Evolutionary conservation across 2,888 invertebrate genomes (phyloP), one percentile per base, ranked within the genome.

Genomic region (Mesorhabditis sp.): DNA sequence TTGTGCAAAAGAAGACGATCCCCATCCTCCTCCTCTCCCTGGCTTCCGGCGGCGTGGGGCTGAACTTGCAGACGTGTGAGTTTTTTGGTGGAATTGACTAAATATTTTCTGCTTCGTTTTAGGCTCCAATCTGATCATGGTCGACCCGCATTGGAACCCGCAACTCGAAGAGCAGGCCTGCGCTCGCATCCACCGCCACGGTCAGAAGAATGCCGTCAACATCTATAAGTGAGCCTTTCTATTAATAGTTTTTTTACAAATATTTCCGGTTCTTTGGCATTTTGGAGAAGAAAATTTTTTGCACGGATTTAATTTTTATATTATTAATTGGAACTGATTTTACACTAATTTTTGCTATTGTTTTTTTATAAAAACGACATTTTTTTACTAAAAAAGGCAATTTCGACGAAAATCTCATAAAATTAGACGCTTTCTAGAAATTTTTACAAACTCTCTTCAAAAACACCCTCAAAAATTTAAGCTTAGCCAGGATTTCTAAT

Each of bases 121-220:
- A 4, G 95, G 91, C 0, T 95, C 93, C 88, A 93, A 96, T 86
- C 89, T 97, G 65, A 89, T 95, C 45, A 88, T 97, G 45, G 87
- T 94, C 42, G 96, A 97, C 88, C 90, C 94, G 68, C 95, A 96
- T 87, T 97, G 95, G 88, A 97, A 96, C 89, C 96, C 96, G 0
- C 95, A 95, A 83, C 87, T 96, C 65, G 96, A 97, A 87, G 90
- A 91, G 63, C 96, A 96, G 87, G 96, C 95, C 0, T 93, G 93
- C 87, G 96, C 96, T 88, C 89, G 96, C 73, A 91, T 96, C 74
- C 94, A 95, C 87, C 82, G 95, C 72, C 91, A 95, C 74, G 95
- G 95, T 0, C 96, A 96, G 86, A 90, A 87, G 66, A 92, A 91
- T 83, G 87, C 90, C 79, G 94, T 95, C 0, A 89, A 90, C 80